Conservation (phyloP, 2,888 invertebrate species). For the Lottia scabra region DNA sequence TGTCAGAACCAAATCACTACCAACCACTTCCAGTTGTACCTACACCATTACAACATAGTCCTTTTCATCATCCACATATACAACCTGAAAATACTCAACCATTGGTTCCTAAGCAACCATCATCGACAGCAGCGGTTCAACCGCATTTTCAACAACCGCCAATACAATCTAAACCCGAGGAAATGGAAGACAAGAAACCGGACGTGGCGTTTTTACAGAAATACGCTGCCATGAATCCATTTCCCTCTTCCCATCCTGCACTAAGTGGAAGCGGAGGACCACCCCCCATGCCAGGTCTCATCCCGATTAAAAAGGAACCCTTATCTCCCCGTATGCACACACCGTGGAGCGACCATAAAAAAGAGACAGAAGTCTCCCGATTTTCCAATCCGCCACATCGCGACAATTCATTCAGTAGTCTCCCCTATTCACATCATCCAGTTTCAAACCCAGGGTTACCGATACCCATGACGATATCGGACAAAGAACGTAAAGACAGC, state of each 20-base stretch:
- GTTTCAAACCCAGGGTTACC: background rate
- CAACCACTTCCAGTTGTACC: conserved; percentile 28
- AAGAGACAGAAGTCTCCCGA: background rate
- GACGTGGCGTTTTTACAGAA: conserved; percentile 27
- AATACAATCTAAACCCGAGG: conserved; percentile 23
- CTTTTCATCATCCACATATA: conserved; percentile 13
- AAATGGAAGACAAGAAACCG: background rate
- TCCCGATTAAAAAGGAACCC: conserved; percentile 43
- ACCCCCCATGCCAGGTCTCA: conserved; percentile 35
- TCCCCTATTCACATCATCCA: background rate
- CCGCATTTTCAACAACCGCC: background rate
- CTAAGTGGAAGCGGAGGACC: conserved; percentile 21
- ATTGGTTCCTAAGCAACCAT: conserved; percentile 20
- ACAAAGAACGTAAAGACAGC: background rate
- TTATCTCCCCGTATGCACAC: conserved; percentile 27
- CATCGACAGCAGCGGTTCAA: conserved; percentile 18
- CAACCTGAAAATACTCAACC: conserved; percentile 10
- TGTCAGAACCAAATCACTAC: conserved; percentile 25
- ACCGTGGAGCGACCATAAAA: conserved; percentile 15
- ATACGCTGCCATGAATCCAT: conserved; percentile 23
- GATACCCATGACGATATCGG: background rate
- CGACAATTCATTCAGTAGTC: background rate
- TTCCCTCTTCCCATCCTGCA: conserved; percentile 18
- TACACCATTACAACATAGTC: conserved; percentile 22
- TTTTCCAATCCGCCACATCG: background rate